A percentile compares a stretch with the other conserved stretches of the same genome.
Evolutionary conservation across 2,113 vertebrate species (phyloP).

Genomic region (Odocoileus hemionus): DNA sequence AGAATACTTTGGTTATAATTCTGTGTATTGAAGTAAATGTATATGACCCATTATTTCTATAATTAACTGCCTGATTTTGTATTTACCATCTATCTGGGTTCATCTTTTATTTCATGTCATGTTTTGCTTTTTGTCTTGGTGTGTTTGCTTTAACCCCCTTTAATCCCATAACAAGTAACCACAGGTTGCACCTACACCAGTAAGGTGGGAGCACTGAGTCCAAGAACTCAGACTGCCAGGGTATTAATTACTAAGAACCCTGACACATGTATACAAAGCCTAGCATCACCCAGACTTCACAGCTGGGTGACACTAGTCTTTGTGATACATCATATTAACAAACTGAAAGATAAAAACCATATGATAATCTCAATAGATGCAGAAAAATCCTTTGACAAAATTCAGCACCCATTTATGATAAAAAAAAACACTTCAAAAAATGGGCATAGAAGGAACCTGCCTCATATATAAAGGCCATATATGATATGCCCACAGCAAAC

Average conservation of each 20-base stretch:
- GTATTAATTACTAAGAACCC: not conserved
- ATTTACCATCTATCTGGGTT: not conserved
- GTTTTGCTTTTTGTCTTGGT: not conserved
- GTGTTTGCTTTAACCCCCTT: not conserved
- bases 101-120: not conserved
- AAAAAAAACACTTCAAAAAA: not conserved
- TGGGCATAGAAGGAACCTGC: not conserved
- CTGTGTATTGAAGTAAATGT: not conserved
- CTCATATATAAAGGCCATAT: not conserved
- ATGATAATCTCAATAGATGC: not conserved
- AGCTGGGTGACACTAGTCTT: not conserved
- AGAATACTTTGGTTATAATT: not conserved
- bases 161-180: not conserved
- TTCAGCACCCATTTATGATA: not conserved
- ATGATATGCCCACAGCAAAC: not conserved
- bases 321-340: not conserved
- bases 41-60: not conserved
- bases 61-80: not conserved
- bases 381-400: not conserved
- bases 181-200: not conserved
- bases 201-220: not conserved
- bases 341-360: not conserved
- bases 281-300: not conserved
- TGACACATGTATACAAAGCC: not conserved
- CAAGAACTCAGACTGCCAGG: not conserved